Percentiles rank a stretch among this genome's conserved stretches.
These are phyloP conservation scores for Brachymystax lenok DNA, from an alignment of 2,797 vertebrate species.

Conservation along the genomic window DNA sequence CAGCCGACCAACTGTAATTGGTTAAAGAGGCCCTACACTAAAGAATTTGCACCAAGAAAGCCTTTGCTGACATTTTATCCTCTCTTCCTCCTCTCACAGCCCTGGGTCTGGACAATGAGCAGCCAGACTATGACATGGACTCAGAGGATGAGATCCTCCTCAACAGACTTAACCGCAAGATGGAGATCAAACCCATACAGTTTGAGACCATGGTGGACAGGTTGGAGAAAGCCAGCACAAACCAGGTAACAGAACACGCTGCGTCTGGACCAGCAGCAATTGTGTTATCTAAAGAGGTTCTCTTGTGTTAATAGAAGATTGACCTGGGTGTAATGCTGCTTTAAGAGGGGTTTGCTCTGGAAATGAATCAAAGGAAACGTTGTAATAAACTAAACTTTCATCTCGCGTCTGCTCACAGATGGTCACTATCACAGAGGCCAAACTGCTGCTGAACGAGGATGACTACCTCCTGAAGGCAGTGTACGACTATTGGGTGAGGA, in stretches of 20 bases:
- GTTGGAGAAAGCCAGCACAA: constrained; percentile 91
- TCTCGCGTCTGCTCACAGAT: constrained; percentile 66
- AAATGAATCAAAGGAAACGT: not conserved
- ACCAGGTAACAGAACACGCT: constrained; percentile 83
- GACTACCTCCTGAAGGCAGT: constrained; percentile 94
- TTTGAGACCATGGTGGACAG: constrained; percentile 95
- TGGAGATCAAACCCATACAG: constrained; percentile 92
- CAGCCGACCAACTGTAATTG: not conserved
- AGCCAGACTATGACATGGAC: constrained; percentile 95
- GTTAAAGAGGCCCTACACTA: not conserved
- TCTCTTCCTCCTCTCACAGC: constrained; percentile 60
- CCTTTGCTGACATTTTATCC: not conserved
- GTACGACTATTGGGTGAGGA: constrained; percentile 95
- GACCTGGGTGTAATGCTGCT: not conserved
- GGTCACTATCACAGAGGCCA: constrained; percentile 89
- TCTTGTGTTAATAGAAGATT: not conserved
- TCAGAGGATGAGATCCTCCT: constrained; percentile 92
- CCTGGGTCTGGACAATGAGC: constrained; percentile 89
- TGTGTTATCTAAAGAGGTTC: not conserved
- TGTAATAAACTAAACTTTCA: not conserved
- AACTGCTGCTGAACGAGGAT: constrained; percentile 90
- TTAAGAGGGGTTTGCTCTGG: not conserved
- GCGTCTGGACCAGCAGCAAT: not conserved
- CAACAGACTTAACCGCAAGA: constrained; percentile 90
- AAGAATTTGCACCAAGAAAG: too few species aligned